phyloP scores from a whole-genome alignment of 2,113 vertebrate species.

The Syrmaticus mikado region DNA sequence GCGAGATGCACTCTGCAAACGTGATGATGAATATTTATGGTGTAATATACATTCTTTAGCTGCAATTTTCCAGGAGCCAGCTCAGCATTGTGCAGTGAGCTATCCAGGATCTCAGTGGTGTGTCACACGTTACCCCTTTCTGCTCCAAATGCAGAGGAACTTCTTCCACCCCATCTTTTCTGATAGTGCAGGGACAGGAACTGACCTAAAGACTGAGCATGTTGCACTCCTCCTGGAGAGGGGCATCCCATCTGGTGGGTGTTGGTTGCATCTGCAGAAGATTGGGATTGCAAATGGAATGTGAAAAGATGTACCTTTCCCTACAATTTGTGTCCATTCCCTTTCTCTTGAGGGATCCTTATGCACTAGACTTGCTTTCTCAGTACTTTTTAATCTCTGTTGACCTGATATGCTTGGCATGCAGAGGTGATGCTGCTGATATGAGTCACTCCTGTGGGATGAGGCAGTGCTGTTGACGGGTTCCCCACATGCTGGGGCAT shows the following conservation, averaged over 20 bases:
- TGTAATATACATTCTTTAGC: neutral
- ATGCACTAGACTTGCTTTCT: neutral
- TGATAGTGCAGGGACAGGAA: neutral
- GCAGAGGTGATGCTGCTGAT: constrained; percentile 38
- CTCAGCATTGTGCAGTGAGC: neutral
- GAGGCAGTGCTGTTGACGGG: constrained; percentile 14
- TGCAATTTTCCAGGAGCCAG: neutral
- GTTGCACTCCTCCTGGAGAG: neutral
- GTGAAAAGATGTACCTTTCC: neutral
- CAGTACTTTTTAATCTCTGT: neutral
- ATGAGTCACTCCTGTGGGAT: constrained; percentile 19
- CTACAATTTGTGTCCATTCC: neutral
- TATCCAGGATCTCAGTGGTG: neutral
- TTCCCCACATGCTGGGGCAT: neutral
- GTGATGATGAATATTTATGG: neutral
- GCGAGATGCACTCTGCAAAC: neutral
- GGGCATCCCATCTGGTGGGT: neutral
- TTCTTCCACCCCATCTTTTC: neutral
- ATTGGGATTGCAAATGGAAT: neutral
- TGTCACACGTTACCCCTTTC: neutral
- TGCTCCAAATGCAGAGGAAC: neutral
- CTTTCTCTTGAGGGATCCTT: neutral
- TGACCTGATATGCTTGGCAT: constrained; percentile 9
- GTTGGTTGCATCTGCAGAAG: rapidly evolving
- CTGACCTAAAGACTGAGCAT: neutral